Evolutionary conservation across 2,797 vertebrate genomes (phyloP), one percentile per base, ranked within the genome.

Genomic region (Cirrhinus molitorella): DNA sequence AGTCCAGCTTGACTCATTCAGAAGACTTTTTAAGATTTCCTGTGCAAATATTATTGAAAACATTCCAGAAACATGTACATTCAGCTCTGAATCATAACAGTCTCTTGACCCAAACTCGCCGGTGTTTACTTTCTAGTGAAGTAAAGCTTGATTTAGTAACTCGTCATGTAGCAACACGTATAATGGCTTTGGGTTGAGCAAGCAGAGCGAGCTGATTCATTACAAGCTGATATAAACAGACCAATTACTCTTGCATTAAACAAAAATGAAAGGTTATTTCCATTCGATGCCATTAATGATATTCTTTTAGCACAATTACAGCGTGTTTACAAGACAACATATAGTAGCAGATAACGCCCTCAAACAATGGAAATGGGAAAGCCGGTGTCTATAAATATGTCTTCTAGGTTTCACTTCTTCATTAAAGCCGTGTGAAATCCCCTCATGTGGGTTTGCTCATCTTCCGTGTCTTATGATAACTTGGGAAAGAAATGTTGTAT

Each of bases 121-220:
- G 25, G 40, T 13, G 40, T 25, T 47, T 14, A 23, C 40, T 16
- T 45, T 23, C 43, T 5, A 19, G 9, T 47, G 43, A 59, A 25
- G 67, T 71, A 71, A 71, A 49, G 19, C 16, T 68, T 43, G 21
- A n/a, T 68, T 68, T 68, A 68, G 23, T 49, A 71, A 72, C 45
- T 28, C 37, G 23, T 14, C 57, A 1, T 28, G 40, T 21, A 72
- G 47, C 17, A 72, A 72, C 57, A 59, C 1, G 57, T 25, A 25
- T 14, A 28, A 31, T 21, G 5, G 9, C 16, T 13, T 73, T 31
- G 11, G 17, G 10, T 51, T 31, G 16, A 31, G 67, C n/a, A 70
- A 70, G n/a, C n/a, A 25, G 45, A 72, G 4, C 17, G 10, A 51
- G 47, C 2, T 11, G 11, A 21, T 72, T 34, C 11, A 2, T 49